Evolutionary conservation across 2,797 vertebrate species (phyloP).

Genomic region (Dryobates pubescens): DNA sequence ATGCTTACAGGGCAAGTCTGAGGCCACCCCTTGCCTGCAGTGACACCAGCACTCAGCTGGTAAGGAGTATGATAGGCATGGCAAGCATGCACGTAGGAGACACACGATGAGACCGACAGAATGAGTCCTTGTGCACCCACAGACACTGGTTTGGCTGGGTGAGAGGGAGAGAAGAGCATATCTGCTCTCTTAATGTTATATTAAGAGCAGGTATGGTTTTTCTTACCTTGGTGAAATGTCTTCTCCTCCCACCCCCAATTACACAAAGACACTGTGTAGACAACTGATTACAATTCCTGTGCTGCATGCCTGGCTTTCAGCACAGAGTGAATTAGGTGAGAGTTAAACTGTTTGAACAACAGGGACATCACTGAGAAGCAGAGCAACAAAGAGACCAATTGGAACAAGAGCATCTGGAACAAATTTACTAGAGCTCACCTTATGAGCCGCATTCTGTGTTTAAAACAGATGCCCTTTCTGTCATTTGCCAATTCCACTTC

Average conservation of each 20-base stretch:
- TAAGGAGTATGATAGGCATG: rapidly evolving
- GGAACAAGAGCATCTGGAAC: constrained; percentile 68
- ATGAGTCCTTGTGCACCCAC: rapidly evolving
- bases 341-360: constrained; percentile 18
- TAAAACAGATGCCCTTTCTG: constrained; percentile 59
- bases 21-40: rapidly evolving
- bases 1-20: neutral
- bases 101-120: rapidly evolving
- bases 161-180: neutral
- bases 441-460: constrained; percentile 4
- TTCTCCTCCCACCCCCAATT: neutral
- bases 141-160: neutral
- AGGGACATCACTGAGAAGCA: neutral
- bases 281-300: neutral
- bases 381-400: constrained; percentile 26
- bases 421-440: constrained; percentile 24
- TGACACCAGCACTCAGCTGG: rapidly evolving
- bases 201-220: neutral
- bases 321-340: constrained; percentile 41
- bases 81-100: rapidly evolving
- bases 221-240: neutral
- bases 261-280: neutral
- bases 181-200: neutral
- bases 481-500: constrained; percentile 40
- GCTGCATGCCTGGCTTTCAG: constrained; percentile 33